A percentile compares a stretch with the other conserved stretches of the same genome.
Evolutionary conservation across 2,113 vertebrate genomes (phyloP).

Genomic region (Lycocorax pyrrhopterus): DNA sequence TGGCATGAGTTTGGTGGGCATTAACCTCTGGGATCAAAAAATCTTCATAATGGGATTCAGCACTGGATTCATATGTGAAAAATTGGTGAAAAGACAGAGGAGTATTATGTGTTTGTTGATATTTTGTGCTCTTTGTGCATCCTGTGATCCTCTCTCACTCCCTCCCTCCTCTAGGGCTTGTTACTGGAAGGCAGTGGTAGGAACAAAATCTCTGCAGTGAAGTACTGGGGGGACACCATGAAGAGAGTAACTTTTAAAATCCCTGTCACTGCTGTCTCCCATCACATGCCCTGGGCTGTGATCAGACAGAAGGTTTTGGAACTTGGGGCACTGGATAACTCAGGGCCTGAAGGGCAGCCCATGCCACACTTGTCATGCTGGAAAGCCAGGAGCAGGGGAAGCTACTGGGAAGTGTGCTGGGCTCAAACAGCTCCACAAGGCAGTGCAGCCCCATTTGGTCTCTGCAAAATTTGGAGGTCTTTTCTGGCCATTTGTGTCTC

Average conservation of each 20-base stretch:
- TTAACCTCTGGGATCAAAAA: background rate
- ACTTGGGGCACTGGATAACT: accelerated
- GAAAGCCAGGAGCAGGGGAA: background rate
- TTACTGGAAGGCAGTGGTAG: background rate
- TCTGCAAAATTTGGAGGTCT: background rate
- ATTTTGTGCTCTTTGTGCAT: background rate
- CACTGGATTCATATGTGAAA: background rate
- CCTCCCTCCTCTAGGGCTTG: background rate
- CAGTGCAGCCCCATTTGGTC: no score
- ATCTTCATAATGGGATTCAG: background rate
- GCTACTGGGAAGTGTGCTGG: background rate
- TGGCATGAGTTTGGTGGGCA: background rate
- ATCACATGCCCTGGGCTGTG: background rate
- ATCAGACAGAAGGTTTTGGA: background rate
- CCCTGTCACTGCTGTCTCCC: background rate
- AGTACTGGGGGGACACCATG: background rate
- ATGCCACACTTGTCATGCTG: background rate
- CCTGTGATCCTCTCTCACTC: background rate
- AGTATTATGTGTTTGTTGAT: background rate
- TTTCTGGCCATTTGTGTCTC: background rate
- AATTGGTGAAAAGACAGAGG: background rate
- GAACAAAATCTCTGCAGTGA: background rate
- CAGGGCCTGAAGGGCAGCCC: accelerated
- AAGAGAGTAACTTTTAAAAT: background rate
- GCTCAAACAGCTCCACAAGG: background rate